These are phyloP conservation scores for Entomobrya proxima DNA, from an alignment of 2,888 invertebrate genomes.

Conservation along the genomic window DNA sequence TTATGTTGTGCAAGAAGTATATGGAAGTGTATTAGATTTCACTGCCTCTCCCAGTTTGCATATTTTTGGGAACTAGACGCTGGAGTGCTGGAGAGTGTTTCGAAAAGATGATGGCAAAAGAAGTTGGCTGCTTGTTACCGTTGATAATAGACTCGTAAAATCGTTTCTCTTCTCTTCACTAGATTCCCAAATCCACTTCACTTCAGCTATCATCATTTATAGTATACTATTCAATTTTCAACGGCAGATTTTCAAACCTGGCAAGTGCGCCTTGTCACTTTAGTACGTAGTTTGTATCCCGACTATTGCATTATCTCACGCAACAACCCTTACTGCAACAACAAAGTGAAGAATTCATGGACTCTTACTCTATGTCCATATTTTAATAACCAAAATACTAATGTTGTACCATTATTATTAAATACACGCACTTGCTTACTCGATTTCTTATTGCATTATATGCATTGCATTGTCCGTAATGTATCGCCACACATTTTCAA, in stretches of 20 bases:
- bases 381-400: too few relatives aligned
- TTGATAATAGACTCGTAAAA: conserved; percentile 34
- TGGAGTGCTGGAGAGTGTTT: not conserved
- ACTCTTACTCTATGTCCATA: too few relatives aligned
- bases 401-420: too few relatives aligned
- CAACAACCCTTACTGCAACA: too few relatives aligned
- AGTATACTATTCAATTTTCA: conserved; percentile 27
- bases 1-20: not conserved
- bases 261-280: not conserved
- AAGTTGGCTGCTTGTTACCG: conserved; percentile 16
- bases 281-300: not conserved
- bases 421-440: too few relatives aligned
- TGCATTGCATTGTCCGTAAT: too few relatives aligned
- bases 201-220: not conserved
- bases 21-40: not conserved
- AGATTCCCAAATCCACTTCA: not conserved
- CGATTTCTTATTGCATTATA: too few relatives aligned
- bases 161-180: not conserved
- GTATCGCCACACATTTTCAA: too few relatives aligned
- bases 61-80: not conserved
- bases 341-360: too few relatives aligned
- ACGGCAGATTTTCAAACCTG: not conserved
- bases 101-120: not conserved
- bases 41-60: not conserved
- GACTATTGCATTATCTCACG: conserved; percentile 1